A percentile compares a stretch with the other conserved stretches of the same genome.
Conservation (phyloP, 2,888 invertebrate species). For the Gymnoscelis rufifasciata region DNA sequence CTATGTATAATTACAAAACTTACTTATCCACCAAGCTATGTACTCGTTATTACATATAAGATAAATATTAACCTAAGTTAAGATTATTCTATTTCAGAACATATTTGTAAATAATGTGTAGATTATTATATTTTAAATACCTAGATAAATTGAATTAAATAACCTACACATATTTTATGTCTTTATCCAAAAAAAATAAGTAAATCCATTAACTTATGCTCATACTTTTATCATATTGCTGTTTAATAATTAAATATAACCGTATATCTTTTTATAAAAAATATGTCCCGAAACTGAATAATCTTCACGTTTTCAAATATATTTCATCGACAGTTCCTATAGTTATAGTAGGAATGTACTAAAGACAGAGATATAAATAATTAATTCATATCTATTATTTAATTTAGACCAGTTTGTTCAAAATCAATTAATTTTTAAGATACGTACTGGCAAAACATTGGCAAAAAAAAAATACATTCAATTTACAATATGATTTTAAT, state of each 20-base stretch:
- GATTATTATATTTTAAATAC: too few species aligned
- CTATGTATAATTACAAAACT: slow-evolving; percentile 54
- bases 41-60: slow-evolving; percentile 32
- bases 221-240: too few species aligned
- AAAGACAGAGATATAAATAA: neutral
- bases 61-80: slow-evolving; percentile 5
- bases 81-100: slow-evolving; percentile 6
- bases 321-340: neutral
- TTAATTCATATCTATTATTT: neutral
- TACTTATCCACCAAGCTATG: slow-evolving; percentile 41
- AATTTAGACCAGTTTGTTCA: neutral
- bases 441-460: too few species aligned
- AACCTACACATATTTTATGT: too few species aligned
- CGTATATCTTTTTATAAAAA: neutral
- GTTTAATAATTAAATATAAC: too few species aligned
- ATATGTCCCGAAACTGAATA: slow-evolving; percentile 5
- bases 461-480: too few species aligned
- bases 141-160: too few species aligned
- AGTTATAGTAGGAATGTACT: slow-evolving; percentile 15
- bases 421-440: neutral
- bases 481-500: too few species aligned
- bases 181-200: too few species aligned
- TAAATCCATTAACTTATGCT: too few species aligned
- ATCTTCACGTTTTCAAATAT: slow-evolving; percentile 1
- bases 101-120: neutral